Conservation (phyloP, 2,888 invertebrate species). For the Hartigia nigra region DNA sequence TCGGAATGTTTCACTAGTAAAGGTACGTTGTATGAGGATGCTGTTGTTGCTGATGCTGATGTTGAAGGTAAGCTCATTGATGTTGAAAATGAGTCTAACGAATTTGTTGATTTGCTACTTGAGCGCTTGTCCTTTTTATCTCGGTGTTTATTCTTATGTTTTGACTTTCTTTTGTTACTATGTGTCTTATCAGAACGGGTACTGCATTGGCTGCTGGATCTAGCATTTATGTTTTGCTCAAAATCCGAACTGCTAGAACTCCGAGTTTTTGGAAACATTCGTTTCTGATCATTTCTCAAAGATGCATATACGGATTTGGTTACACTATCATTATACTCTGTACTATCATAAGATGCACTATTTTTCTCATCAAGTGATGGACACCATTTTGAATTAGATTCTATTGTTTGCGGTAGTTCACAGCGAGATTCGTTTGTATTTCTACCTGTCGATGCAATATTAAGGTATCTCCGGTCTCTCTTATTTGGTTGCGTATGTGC, state of each 20-base stretch:
- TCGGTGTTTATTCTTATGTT: constrained; percentile 39
- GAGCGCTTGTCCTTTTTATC: constrained; percentile 30
- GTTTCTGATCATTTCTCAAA: neutral
- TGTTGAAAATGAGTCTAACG: constrained; percentile 23
- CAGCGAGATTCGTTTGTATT: neutral
- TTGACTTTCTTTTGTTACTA: constrained; percentile 34
- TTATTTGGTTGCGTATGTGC: neutral
- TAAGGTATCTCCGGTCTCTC: neutral
- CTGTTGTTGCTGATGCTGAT: constrained; percentile 8
- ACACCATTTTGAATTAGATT: neutral
- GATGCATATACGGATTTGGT: neutral
- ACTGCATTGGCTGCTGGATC: constrained; percentile 23
- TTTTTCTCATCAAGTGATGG: neutral
- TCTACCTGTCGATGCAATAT: neutral
- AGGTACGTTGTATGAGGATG: constrained; percentile 19
- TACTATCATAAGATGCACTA: neutral
- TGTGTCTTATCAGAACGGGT: constrained; percentile 19
- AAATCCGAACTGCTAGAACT: neutral
- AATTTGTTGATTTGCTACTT: constrained; percentile 18
- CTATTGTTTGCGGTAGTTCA: neutral
- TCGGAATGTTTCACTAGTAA: constrained; percentile 40
- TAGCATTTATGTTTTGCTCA: neutral
- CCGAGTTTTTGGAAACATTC: neutral
- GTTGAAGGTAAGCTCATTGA: constrained; percentile 18
- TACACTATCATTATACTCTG: neutral